These are phyloP conservation scores for Nephotettix cincticeps DNA, from an alignment of 1,140 invertebrate genomes.

Conservation along the genomic window DNA sequence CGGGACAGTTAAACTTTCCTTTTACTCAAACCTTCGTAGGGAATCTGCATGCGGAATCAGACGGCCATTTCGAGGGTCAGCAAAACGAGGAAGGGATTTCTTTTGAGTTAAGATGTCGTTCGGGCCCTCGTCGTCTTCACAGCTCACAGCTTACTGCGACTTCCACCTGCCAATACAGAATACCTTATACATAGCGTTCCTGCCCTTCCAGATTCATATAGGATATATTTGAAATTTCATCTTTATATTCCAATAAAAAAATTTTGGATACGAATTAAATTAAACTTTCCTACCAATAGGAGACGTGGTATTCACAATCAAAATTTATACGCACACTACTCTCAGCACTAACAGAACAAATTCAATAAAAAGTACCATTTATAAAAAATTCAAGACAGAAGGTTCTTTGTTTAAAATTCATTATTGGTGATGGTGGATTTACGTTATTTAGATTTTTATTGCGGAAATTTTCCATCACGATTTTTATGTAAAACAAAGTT, in stretches of 20 bases:
- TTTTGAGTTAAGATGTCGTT: conserved; percentile 7
- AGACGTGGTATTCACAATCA: too few relatives aligned
- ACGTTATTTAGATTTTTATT: too few relatives aligned
- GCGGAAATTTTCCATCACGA: too few relatives aligned
- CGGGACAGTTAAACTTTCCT: neutral
- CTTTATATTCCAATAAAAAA: neutral
- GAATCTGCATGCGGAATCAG: neutral
- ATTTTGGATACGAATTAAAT: neutral
- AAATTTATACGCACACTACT: too few relatives aligned
- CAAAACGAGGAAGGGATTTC: neutral
- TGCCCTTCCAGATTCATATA: neutral
- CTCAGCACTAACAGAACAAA: too few relatives aligned
- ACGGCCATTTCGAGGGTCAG: neutral
- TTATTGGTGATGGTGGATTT: too few relatives aligned
- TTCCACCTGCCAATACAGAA: neutral
- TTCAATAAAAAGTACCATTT: too few relatives aligned
- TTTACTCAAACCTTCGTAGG: neutral
- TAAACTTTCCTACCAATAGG: too few relatives aligned
- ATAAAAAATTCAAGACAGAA: too few relatives aligned
- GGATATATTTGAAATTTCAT: neutral
- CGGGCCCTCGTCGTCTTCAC: neutral
- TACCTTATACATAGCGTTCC: neutral
- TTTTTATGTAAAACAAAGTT: too few relatives aligned
- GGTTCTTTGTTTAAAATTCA: too few relatives aligned
- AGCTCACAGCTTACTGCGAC: neutral